phyloP scores from a whole-genome alignment of 2,888 invertebrate species.

The Acronicta alni region DNA sequence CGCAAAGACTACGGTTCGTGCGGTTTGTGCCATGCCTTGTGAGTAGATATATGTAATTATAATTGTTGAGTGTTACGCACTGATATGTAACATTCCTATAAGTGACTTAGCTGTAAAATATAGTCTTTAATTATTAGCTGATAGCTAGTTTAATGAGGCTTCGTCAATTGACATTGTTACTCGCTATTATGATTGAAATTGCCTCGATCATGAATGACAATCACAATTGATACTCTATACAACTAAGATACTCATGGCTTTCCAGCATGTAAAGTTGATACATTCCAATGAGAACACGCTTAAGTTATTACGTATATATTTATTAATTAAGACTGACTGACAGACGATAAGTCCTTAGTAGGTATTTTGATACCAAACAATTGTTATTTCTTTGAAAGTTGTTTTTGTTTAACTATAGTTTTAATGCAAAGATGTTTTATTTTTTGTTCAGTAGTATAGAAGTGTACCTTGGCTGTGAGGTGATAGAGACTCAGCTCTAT shows the following conservation, averaged over 20 bases:
- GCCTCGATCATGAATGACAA: conserved; percentile 26
- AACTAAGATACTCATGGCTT: conserved; percentile 65
- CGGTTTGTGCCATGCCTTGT: conserved; percentile 72
- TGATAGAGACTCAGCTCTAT: conserved; percentile 67
- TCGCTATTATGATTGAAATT: conserved; percentile 6
- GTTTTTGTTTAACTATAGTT: conserved; percentile 62
- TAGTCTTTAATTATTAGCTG: conserved; percentile 44
- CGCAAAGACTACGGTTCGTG: conserved; percentile 55
- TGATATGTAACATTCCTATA: conserved; percentile 59
- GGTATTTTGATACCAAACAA: conserved; percentile 63
- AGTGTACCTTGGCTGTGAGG: conserved; percentile 80
- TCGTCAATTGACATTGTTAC: conserved; percentile 38
- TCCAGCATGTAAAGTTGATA: conserved; percentile 58
- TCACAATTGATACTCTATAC: conserved; percentile 29
- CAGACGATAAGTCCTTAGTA: conserved; percentile 68
- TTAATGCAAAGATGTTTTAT: conserved; percentile 50
- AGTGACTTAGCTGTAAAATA: conserved; percentile 51
- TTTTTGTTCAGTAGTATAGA: conserved; percentile 58
- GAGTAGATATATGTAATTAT: conserved; percentile 51
- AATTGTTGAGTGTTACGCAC: conserved; percentile 53
- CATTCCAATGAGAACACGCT: conserved; percentile 70
- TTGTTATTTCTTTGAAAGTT: conserved; percentile 63
- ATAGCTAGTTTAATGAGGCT: conserved; percentile 46
- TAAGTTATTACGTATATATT: conserved; percentile 67
- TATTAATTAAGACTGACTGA: conserved; percentile 77